Percentiles rank a stretch among this genome's conserved stretches.
phyloP scores from a whole-genome alignment of 2,113 vertebrate species.

The Anarhynchus alexandrinus region DNA sequence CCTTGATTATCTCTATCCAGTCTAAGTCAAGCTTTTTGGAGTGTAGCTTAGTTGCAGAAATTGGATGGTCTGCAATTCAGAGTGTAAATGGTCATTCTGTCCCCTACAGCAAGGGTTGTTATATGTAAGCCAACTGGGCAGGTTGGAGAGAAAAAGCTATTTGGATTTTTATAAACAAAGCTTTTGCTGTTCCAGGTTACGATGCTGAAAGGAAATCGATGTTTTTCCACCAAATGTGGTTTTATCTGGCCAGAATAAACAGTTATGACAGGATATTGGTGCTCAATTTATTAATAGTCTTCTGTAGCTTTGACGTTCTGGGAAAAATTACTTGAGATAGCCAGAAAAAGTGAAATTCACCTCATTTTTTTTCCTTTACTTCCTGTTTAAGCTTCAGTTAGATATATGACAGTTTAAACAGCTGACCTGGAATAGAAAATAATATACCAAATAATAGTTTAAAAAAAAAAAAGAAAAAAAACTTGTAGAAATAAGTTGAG shows the following conservation, averaged over 20 bases:
- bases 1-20: background rate
- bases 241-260: constrained; percentile 66
- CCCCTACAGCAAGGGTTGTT: constrained; percentile 13
- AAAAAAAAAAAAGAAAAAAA: no score
- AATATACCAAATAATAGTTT: background rate
- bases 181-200: constrained; percentile 43
- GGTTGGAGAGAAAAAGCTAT: constrained; percentile 35
- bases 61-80: background rate
- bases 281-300: constrained; percentile 66
- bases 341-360: constrained; percentile 41
- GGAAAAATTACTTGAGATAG: constrained; percentile 59
- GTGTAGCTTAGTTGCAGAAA: background rate
- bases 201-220: constrained; percentile 61
- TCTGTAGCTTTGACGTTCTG: constrained; percentile 20
- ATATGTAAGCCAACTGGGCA: constrained; percentile 15
- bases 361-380: constrained; percentile 20
- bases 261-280: constrained; percentile 60
- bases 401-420: constrained; percentile 57
- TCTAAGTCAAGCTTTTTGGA: background rate
- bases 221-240: constrained; percentile 53
- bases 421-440: constrained; percentile 18
- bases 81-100: constrained; percentile 47
- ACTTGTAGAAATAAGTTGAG: background rate
- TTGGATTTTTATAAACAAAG: constrained; percentile 57
- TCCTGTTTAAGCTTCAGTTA: constrained; percentile 65